Conservation (phyloP, 2,888 invertebrate genomes). For the Brachypterus glaber region DNA sequence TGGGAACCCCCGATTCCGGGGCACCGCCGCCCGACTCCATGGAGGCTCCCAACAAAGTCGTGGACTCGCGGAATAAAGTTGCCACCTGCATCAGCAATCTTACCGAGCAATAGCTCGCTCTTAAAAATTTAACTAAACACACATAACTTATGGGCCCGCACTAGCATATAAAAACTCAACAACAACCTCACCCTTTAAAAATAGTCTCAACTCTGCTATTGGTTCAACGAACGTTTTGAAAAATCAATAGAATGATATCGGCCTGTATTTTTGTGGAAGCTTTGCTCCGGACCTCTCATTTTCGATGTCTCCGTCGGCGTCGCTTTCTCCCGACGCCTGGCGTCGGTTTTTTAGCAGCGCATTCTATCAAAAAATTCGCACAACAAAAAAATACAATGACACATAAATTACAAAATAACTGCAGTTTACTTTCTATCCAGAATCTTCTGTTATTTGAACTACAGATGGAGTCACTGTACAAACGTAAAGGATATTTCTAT, state of each 20-base stretch:
- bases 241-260: conserved; percentile 56
- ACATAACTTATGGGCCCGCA: conserved; percentile 32
- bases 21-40: conserved; percentile 49
- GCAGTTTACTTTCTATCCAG: no score
- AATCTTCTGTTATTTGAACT: no score
- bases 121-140: conserved; percentile 25
- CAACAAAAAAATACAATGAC: conserved; percentile 24
- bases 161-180: conserved; percentile 39
- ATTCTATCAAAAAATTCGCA: conserved; percentile 33
- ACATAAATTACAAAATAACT: no score
- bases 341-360: conserved; percentile 37
- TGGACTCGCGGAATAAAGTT: conserved; percentile 57
- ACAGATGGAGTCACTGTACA: no score
- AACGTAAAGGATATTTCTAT: no score
- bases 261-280: conserved; percentile 43
- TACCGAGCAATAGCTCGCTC: conserved; percentile 32
- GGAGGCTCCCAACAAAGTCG: conserved; percentile 55
- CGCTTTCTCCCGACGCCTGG: conserved; percentile 37
- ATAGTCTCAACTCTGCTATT: conserved; percentile 45
- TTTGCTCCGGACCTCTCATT: conserved; percentile 34
- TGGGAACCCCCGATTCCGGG: conserved; percentile 35
- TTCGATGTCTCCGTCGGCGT: conserved; percentile 40
- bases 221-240: conserved; percentile 50
- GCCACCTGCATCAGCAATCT: conserved; percentile 53
- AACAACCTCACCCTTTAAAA: conserved; percentile 48